phyloP scores from a whole-genome alignment of 2,113 vertebrate species.

The Oreotrochilus melanogaster region DNA sequence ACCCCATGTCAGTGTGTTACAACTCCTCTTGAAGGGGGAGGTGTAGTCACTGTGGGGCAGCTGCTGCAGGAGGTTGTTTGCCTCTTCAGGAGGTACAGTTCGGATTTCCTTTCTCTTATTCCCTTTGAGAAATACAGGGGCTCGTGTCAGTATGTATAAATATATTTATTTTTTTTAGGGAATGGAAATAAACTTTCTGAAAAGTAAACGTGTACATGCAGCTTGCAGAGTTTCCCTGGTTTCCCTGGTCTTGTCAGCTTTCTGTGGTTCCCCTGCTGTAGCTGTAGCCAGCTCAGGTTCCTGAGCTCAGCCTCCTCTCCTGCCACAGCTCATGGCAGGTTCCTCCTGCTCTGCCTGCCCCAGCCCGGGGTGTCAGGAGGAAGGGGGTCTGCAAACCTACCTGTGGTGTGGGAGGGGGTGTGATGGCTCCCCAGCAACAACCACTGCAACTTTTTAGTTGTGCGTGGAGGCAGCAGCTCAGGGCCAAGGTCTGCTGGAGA shows the following conservation, averaged over 20 bases:
- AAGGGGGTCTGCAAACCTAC: rapidly evolving
- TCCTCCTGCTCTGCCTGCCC: background rate
- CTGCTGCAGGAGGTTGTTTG: background rate
- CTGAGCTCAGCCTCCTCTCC: background rate
- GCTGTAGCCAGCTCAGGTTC: rapidly evolving
- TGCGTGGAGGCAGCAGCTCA: rapidly evolving
- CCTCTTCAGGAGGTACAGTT: background rate
- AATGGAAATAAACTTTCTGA: background rate
- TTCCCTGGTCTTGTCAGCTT: background rate
- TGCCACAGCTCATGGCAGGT: background rate
- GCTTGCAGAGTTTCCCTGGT: background rate
- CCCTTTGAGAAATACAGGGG: background rate
- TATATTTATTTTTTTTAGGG: background rate
- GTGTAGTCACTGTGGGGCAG: rapidly evolving
- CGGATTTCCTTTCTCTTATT: background rate
- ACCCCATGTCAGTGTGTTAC: background rate
- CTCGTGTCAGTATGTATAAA: too few relatives aligned
- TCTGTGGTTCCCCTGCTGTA: rapidly evolving
- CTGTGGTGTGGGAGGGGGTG: rapidly evolving
- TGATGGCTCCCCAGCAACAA: background rate
- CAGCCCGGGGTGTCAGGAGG: background rate
- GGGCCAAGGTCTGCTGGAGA: background rate
- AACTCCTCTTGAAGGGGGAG: too few relatives aligned
- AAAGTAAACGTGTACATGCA: background rate
- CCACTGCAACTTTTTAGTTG: rapidly evolving